Evolutionary conservation across 2,797 vertebrate genomes (phyloP), one percentile per base, ranked within the genome.

Genomic region (Centroberyx gerrardi): DNA sequence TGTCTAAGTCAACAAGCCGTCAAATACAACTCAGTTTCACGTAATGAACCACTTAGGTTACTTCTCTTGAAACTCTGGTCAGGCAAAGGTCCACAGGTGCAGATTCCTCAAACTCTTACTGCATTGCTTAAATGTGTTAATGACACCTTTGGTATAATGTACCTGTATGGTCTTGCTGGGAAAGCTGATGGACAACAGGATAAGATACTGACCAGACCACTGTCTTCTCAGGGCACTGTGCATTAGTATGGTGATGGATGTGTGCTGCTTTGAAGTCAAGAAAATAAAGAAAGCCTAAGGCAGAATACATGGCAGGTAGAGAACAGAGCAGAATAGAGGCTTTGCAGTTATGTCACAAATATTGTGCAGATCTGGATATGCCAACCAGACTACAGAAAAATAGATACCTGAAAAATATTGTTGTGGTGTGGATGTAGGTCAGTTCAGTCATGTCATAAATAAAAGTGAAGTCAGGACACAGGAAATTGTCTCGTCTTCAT

Each of bases 1-100:
- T 76, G 64, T 54, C 58, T 63, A 59, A 66, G 54, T 65, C 65
- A 72, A 60, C 44, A 80, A 46, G 27, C 54, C 42, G 42, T 54
- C 38, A 18, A 72, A 54, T 0, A 33, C 27, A 29, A 4, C n/a
- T 38, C 27, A 59, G 53, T 29, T 82, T 68, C 62, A 52, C 60
- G 61, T 62, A 49, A 31, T 17, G 53, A 33, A 44, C 28, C 72
- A 14, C 15, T 40, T 12, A 13, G 1, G 3, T 15, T 46, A 13
- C 62, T 59, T 33, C 31, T n/a, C 38, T 56, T 4, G 1, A 61
- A 76, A 36, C 52, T 61, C 7, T 31, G 40, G 3, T 56, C 65
- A 58, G 13, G 54, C 0, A 9, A 12, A 46, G 48, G 69, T 48
- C 38, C 33, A 60, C 59, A 55, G 31, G 42, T 53, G 61, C 4